These are phyloP conservation scores for Aelia acuminata DNA, from an alignment of 2,888 invertebrate genomes.

Conservation along the genomic window DNA sequence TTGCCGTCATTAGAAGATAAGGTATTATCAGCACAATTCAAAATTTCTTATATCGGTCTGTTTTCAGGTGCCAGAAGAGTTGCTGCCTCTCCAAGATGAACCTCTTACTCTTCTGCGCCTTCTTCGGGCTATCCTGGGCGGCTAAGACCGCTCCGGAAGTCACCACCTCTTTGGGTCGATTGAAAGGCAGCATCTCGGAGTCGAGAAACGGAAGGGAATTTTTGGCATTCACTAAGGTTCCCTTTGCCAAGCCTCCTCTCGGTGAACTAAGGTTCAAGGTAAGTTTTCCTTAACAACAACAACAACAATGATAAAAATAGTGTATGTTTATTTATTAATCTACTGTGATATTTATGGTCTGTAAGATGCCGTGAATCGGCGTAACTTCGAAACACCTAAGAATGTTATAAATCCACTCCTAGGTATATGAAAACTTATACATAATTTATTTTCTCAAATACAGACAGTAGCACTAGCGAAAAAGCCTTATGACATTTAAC, in stretches of 20 bases:
- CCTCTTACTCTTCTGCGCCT: background rate
- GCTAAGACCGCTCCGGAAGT: background rate
- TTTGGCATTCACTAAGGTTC: constrained; percentile 4
- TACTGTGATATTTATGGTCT: too few species aligned
- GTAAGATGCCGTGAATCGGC: too few species aligned
- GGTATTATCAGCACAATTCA: background rate
- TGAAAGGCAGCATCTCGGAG: background rate
- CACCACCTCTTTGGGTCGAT: background rate
- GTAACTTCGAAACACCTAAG: too few species aligned
- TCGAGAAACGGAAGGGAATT: constrained; percentile 48
- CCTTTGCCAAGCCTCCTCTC: background rate
- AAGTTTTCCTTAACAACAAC: background rate
- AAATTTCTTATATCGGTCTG: background rate
- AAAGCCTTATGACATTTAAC: too few species aligned
- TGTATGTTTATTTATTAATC: too few species aligned
- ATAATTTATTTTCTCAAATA: too few species aligned
- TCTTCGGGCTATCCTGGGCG: background rate
- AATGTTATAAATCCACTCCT: too few species aligned
- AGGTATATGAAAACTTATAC: too few species aligned
- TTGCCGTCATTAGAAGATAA: background rate
- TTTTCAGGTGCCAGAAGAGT: too few species aligned
- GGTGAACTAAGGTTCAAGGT: constrained; percentile 49
- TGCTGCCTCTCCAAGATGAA: background rate
- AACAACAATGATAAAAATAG: too few species aligned
- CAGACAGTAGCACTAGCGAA: too few species aligned